Evolutionary conservation across 2,797 vertebrate genomes (phyloP), one percentile per base, ranked within the genome.

Genomic region (Scarus forsteni): DNA sequence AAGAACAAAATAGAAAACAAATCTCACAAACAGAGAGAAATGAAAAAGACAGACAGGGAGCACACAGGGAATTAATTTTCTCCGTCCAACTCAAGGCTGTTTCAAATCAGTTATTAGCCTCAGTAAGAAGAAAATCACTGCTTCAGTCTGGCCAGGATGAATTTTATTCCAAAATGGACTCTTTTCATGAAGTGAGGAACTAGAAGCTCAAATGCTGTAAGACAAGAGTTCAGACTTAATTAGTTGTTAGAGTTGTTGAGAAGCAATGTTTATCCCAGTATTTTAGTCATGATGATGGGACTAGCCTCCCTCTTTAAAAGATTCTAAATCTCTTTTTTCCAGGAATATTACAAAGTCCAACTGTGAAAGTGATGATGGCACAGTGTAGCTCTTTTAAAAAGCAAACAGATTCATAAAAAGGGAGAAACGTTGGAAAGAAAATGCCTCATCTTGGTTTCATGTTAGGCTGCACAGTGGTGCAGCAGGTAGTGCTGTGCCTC

Each of bases 31-130:
- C 12, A 34, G 1, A 27, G 51, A 60, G 39, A 64, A n/a, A 68
- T 16, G 42, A 49, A 46, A 58, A 45, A 42, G 8, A 60, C 6
- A 48, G 9, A 19, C 6, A 39, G 16, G 39, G 36, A 48, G 3
- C 12, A 51, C 42, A 70, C 8, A 13, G 27, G 38, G 13, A 51
- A 63, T 59, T 58, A 0, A 52, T 65, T 48, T 48, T 61, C 42
- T 60, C 43, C 39, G 38, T 70, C 16, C 44, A 40, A 57, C 39
- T 75, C 36, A 53, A 76, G 69, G 79, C 54, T 48, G 35, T 51
- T 64, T 80, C 35, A 62, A 58, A 61, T 74, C 43, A 59, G 48
- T 44, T 40, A 52, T 35, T 8, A 42, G n/a, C 63, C 14, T 19
- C 10, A 15, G 60, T 56, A 38, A 59, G 0, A 60, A 3, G 18